phyloP scores from a whole-genome alignment of 2,888 invertebrate species.

The Pardosa pseudoannulata region DNA sequence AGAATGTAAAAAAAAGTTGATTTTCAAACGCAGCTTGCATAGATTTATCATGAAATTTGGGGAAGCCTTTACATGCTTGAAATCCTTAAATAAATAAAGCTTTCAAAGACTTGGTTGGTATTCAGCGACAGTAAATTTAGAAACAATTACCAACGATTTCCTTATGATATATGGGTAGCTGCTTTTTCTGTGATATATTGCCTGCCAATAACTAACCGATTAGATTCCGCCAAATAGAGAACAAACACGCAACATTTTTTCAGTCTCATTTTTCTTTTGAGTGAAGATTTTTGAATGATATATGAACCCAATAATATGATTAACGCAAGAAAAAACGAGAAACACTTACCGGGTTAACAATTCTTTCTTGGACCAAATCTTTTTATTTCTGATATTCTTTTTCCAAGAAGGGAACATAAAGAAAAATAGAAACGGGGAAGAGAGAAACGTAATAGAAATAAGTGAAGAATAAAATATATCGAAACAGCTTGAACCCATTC shows the following conservation, averaged over 20 bases:
- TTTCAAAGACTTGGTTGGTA: background rate
- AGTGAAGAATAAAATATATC: slow-evolving; percentile 1
- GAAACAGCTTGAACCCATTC: slow-evolving; percentile 2
- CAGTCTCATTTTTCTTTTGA: background rate
- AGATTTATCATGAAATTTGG: no score
- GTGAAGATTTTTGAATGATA: slow-evolving; percentile 1
- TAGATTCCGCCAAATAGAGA: background rate
- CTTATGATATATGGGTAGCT: background rate
- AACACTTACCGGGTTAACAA: slow-evolving; percentile 6
- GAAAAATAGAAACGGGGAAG: background rate
- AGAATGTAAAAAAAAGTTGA: no score
- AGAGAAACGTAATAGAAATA: background rate
- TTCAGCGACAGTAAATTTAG: background rate
- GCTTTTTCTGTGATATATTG: background rate
- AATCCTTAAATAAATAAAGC: no score
- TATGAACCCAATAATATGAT: slow-evolving; percentile 6
- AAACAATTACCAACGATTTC: background rate
- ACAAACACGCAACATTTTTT: background rate
- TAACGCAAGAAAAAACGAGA: background rate
- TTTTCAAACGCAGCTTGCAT: no score
- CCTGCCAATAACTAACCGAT: background rate
- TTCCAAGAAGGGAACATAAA: background rate
- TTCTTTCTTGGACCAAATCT: background rate
- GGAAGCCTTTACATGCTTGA: no score
- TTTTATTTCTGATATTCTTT: background rate